A percentile compares a stretch with the other conserved stretches of the same genome.
phyloP scores from a whole-genome alignment of 1,140 invertebrate species.

The Hermatobates lingyangjiaoensis region DNA sequence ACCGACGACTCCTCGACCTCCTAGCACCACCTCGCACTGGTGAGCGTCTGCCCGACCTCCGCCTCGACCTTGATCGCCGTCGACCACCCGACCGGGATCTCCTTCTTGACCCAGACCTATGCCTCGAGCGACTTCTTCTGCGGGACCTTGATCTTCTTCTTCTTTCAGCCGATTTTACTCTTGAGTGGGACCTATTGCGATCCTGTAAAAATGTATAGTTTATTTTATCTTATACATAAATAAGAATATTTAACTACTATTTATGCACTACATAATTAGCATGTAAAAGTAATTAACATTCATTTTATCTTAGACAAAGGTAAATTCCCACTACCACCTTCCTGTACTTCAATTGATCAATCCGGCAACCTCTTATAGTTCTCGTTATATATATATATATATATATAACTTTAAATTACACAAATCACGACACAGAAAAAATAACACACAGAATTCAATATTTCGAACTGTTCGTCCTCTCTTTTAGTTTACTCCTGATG shows the following conservation, averaged over 20 bases:
- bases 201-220: neutral
- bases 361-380: too few relatives aligned
- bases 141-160: constrained; percentile 12
- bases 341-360: too few relatives aligned
- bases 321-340: too few relatives aligned
- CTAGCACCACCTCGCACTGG: constrained; percentile 23
- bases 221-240: neutral
- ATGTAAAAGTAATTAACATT: neutral
- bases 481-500: too few relatives aligned
- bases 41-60: constrained; percentile 20
- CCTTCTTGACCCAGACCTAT: constrained; percentile 28
- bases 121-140: constrained; percentile 23
- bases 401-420: too few relatives aligned
- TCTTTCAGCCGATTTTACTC: constrained; percentile 3
- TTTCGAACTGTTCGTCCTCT: too few relatives aligned
- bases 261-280: neutral
- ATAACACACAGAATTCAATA: too few relatives aligned
- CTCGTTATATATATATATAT: too few relatives aligned
- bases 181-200: too few relatives aligned
- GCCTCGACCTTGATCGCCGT: constrained; percentile 26
- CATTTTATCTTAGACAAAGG: neutral
- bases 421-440: too few relatives aligned
- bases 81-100: constrained; percentile 23
- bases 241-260: neutral
- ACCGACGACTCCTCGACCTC: too few relatives aligned